Base-by-base conservation (phyloP, 2,797 vertebrate genomes). In the Sebastes cheni region DNA sequence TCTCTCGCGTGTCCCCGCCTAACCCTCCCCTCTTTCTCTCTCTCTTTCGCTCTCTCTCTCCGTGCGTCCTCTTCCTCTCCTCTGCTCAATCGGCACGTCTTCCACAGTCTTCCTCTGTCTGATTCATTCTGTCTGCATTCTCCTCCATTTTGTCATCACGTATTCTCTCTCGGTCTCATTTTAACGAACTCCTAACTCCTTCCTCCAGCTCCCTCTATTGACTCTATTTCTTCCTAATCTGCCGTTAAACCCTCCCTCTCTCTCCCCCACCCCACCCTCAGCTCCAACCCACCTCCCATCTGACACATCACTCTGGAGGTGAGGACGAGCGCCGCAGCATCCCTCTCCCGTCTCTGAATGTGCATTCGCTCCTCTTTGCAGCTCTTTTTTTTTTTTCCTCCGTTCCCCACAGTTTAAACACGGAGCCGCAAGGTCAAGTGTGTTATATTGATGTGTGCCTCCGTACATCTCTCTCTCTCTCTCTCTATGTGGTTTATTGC, bases 391-490 rank as follows among this genome's bases (percentile, higher is more conserved):
- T 50, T 54, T 54, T 72, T 46, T 25, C 61, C 71, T 81, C 59
- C 61, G 36, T 79, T 84, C 76, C 67, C 75, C 29, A 54, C 72
- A 76, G 72, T 87, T 86, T 90, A 87, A 89, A 88, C 85, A 77
- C 81, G 22, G 81, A 87, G 88, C 86, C 50, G 62, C 79, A 79
- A 94, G 92, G 93, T 93, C 93, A 94, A 90, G 85, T 89, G 87
- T 79, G 76, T 81, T 62, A 39, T 89, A 88, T 85, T 81, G 84
- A 92, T 86, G 80, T 64, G 62, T 62, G 60, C 25, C 54, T 84
- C 64, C 61, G 64, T 75, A 54, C 76, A 59, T 88, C 46, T 86
- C 62, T 86, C 67, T 81, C 58, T 76, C n/a, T 54, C 52, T 18
- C 42, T 58, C 68, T 86, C 69, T 81, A 54, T 76, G 73, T 72